Evolutionary conservation across 2,888 invertebrate species (phyloP).

Genomic region (Saturnia japonica): DNA sequence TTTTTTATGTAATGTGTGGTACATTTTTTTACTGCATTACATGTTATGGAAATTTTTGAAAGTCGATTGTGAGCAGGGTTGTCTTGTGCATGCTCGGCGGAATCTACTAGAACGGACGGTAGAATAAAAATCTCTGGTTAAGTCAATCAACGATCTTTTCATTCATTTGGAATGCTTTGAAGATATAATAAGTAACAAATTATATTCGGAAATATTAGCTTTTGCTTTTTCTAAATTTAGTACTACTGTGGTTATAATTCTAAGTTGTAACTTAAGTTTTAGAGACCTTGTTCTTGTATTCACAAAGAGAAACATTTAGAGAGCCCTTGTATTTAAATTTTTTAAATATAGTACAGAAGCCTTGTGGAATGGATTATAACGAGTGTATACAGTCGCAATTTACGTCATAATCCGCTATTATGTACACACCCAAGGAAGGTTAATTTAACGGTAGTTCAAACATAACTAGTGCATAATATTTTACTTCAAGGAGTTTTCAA

Average conservation of each 20-base stretch:
- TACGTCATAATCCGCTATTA: constrained; percentile 48
- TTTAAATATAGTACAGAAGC: background rate
- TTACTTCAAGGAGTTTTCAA: constrained; percentile 27
- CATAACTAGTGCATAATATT: constrained; percentile 6
- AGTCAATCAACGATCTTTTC: background rate
- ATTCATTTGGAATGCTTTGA: background rate
- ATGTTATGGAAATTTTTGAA: background rate
- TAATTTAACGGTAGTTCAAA: constrained; percentile 52
- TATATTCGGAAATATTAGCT: background rate
- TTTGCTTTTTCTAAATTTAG: background rate
- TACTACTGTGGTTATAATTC: background rate
- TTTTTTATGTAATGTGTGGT: background rate
- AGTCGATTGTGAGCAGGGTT: background rate
- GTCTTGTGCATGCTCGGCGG: background rate
- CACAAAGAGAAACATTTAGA: background rate
- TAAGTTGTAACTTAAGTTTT: background rate
- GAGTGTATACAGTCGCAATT: constrained; percentile 37
- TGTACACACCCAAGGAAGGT: constrained; percentile 42
- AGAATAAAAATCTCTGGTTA: background rate
- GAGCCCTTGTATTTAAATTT: background rate
- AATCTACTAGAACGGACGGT: background rate
- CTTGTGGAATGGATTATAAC: constrained; percentile 18
- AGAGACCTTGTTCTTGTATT: too few relatives aligned
- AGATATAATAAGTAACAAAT: background rate
- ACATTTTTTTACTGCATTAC: background rate